Conservation (phyloP, 2,113 vertebrate species). For the Sceloporus undulatus region DNA sequence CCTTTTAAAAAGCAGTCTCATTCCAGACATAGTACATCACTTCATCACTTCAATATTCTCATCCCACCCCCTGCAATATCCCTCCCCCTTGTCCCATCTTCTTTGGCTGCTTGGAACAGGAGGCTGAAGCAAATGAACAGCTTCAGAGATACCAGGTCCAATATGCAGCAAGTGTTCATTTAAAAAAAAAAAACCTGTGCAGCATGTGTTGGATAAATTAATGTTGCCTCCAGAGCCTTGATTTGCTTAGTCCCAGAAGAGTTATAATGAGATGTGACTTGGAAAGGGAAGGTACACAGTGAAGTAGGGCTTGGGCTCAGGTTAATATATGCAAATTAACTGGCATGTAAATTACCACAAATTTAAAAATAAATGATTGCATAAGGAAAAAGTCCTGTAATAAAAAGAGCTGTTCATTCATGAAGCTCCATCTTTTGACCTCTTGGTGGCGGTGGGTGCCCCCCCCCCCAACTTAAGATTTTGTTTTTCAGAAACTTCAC, state of each 20-base stretch:
- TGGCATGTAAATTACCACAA: constrained; percentile 77
- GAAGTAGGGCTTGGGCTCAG: constrained; percentile 70
- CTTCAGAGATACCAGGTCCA: constrained; percentile 81
- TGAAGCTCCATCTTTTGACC: constrained; percentile 70
- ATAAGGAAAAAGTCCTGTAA: constrained; percentile 58
- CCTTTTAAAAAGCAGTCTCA: constrained; percentile 53
- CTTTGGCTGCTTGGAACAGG: constrained; percentile 69
- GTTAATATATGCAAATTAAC: constrained; percentile 84
- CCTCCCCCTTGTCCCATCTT: constrained; percentile 42
- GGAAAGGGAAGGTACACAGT: constrained; percentile 69
- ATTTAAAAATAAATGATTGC: constrained; percentile 80
- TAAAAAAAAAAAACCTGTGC: constrained; percentile 68
- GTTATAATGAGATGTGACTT: constrained; percentile 76
- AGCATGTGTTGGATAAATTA: constrained; percentile 81
- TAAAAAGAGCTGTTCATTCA: constrained; percentile 78
- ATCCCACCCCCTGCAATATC: constrained; percentile 16
- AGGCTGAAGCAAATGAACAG: constrained; percentile 69
- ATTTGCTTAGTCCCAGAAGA: constrained; percentile 74
- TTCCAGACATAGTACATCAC: neutral
- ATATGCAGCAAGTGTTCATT: constrained; percentile 77
- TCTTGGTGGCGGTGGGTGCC: neutral
- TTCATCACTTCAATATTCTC: neutral
- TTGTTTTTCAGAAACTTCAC: constrained; percentile 65
- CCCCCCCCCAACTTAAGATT: constrained; percentile 62
- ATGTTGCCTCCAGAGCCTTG: constrained; percentile 77